Conservation (phyloP, 1,140 invertebrate species). For the Euura lappo region DNA sequence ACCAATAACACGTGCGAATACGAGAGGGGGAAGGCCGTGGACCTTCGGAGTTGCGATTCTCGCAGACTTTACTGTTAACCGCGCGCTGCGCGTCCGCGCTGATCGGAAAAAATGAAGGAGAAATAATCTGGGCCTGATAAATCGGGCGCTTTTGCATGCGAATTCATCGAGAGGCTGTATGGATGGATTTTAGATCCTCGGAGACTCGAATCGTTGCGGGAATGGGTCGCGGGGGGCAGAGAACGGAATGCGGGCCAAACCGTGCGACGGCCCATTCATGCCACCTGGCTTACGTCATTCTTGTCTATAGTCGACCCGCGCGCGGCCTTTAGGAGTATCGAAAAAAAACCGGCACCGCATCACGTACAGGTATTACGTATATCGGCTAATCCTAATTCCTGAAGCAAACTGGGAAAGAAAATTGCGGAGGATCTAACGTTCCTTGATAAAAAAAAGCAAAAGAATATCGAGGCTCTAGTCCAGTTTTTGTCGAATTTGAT, state of each 20-base stretch:
- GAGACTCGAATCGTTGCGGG: slow-evolving; percentile 15
- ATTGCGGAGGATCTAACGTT: too few relatives aligned
- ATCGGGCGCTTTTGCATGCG: background rate
- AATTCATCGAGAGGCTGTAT: background rate
- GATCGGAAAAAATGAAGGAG: background rate
- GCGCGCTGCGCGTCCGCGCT: background rate
- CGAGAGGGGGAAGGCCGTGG: too few relatives aligned
- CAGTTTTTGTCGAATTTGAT: background rate
- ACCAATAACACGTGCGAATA: too few relatives aligned
- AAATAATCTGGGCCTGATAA: background rate
- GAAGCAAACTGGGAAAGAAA: too few relatives aligned
- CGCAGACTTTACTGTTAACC: background rate
- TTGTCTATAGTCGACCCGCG: background rate
- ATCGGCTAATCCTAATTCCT: background rate
- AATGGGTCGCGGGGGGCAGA: slow-evolving; percentile 31
- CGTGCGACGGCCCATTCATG: slow-evolving; percentile 36
- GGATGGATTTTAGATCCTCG: background rate
- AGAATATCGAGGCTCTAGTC: background rate
- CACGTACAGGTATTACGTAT: background rate
- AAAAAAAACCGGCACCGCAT: background rate
- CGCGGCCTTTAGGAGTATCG: background rate
- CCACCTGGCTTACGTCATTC: slow-evolving; percentile 38
- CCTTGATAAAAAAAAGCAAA: background rate
- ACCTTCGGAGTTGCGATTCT: too few relatives aligned
- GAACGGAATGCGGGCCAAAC: slow-evolving; percentile 32